Percentiles rank a stretch among this genome's conserved stretches.
Evolutionary conservation across 2,888 invertebrate species (phyloP).

Genomic region (Zelleria hepariella): DNA sequence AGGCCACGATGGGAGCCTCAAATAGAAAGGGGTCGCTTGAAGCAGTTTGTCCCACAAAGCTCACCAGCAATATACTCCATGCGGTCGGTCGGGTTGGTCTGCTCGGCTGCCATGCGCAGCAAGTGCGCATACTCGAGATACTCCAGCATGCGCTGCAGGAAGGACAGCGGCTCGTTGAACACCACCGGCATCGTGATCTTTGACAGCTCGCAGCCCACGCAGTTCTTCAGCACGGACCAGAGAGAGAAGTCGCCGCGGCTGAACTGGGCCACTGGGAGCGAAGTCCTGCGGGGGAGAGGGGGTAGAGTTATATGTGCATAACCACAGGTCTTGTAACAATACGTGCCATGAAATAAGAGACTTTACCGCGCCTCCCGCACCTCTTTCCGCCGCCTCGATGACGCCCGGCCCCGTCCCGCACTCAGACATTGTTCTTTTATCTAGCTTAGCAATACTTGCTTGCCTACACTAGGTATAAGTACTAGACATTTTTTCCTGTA

Average conservation of each 20-base stretch:
- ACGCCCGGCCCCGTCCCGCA: no score
- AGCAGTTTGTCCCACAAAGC: neutral
- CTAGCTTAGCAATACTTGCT: no score
- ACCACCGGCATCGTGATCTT: conserved; percentile 98
- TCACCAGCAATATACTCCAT: conserved; percentile 82
- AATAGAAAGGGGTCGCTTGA: conserved; percentile 9
- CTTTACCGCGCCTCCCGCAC: no score
- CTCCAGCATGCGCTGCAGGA: conserved; percentile 94
- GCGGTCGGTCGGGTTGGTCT: conserved; percentile 84
- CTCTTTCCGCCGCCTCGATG: no score
- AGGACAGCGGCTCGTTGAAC: conserved; percentile 96
- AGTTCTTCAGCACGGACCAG: conserved; percentile 93
- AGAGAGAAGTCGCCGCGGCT: conserved; percentile 86
- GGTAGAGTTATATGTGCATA: neutral
- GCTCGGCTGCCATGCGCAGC: conserved; percentile 81
- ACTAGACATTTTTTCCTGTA: no score
- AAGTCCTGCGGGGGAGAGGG: conserved; percentile 63
- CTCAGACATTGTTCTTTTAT: no score
- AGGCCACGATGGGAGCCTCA: conserved; percentile 1
- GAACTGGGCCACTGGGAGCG: conserved; percentile 81
- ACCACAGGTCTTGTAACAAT: no score
- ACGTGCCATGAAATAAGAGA: no score
- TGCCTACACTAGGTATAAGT: no score
- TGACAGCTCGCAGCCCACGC: conserved; percentile 93
- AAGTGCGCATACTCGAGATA: conserved; percentile 90